Evolutionary conservation across 2,113 vertebrate species (phyloP).

Genomic region (Clarias magur): DNA sequence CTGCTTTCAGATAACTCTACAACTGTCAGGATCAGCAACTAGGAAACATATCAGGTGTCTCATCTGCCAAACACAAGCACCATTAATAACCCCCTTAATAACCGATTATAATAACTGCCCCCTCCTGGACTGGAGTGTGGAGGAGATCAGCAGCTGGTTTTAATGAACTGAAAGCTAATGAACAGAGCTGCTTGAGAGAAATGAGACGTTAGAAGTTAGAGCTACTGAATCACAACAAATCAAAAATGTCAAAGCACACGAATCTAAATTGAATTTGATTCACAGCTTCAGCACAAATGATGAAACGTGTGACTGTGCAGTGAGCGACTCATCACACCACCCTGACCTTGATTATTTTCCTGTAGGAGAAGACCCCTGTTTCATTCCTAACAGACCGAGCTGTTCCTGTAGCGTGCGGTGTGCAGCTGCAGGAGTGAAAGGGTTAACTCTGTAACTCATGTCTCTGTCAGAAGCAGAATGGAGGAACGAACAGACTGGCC

Average conservation of each 20-base stretch:
- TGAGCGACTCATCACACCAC: neutral
- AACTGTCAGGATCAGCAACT: neutral
- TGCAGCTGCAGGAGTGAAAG: neutral
- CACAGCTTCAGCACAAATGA: too few species aligned
- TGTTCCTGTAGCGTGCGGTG: neutral
- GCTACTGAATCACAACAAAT: too few species aligned
- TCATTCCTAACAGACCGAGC: neutral
- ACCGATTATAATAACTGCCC: too few species aligned
- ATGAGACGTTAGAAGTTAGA: too few species aligned
- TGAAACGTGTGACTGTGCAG: too few species aligned
- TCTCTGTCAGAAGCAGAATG: conserved; percentile 20
- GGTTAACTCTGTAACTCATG: neutral
- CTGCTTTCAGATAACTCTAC: neutral
- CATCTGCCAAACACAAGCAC: neutral
- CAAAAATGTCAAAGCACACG: too few species aligned
- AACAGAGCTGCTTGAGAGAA: too few species aligned
- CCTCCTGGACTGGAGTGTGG: too few species aligned
- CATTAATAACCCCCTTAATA: too few species aligned
- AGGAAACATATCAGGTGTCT: neutral
- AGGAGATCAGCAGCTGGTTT: too few species aligned
- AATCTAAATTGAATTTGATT: too few species aligned
- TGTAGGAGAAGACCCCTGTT: neutral
- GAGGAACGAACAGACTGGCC: neutral
- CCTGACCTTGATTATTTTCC: neutral
- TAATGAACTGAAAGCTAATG: too few species aligned